A percentile compares a stretch with the other conserved stretches of the same genome.
phyloP scores from a whole-genome alignment of 2,113 vertebrate genomes.

The Pipra filicauda region DNA sequence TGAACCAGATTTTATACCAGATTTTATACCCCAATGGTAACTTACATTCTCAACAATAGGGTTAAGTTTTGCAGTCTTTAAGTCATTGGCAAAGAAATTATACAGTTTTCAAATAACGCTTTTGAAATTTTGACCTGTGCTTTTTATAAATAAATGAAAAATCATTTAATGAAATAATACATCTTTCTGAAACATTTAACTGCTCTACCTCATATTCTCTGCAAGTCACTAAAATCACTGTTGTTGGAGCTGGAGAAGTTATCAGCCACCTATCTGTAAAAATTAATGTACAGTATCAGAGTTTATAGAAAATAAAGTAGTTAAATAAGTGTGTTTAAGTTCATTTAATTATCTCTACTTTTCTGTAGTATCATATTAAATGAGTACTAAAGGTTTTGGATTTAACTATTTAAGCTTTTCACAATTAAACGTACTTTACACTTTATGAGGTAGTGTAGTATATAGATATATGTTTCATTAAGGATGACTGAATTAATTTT shows the following conservation, averaged over 20 bases:
- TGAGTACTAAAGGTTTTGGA: background rate
- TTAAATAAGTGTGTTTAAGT: background rate
- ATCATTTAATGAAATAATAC: background rate
- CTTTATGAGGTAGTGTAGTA: background rate
- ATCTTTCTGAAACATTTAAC: background rate
- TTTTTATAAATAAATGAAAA: background rate
- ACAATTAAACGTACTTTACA: background rate
- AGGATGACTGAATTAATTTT: background rate
- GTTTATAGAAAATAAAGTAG: background rate
- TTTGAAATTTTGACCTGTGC: background rate
- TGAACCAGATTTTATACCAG: background rate
- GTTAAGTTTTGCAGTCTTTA: background rate
- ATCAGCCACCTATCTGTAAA: background rate
- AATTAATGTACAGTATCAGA: background rate
- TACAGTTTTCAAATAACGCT: background rate
- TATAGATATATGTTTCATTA: background rate
- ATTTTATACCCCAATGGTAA: background rate
- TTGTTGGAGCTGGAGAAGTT: background rate
- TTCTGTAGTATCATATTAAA: background rate
- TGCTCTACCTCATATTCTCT: background rate
- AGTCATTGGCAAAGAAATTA: background rate
- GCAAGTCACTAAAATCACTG: background rate
- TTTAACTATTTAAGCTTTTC: background rate
- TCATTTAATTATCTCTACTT: background rate
- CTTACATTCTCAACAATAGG: background rate